These are phyloP conservation scores for Cryptoleucopteryx plumbea DNA, from an alignment of 2,113 vertebrate species.

Conservation along the genomic window DNA sequence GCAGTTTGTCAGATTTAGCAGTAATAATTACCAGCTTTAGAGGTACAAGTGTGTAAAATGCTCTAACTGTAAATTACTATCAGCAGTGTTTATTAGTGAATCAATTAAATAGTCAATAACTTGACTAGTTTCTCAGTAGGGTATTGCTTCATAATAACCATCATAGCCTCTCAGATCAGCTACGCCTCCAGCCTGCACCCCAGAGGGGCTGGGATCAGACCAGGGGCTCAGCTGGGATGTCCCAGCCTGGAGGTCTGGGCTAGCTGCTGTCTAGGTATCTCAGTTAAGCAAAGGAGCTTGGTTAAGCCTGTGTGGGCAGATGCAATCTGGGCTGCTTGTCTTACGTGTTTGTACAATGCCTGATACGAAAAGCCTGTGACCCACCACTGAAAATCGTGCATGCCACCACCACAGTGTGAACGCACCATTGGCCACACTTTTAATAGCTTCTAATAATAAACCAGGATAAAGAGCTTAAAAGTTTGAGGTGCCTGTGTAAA, in stretches of 20 bases:
- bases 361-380: not conserved
- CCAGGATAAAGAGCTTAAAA: not conserved
- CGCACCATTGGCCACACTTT: not conserved
- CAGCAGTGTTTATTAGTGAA: not conserved
- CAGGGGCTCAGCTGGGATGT: not conserved
- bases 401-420: rapidly evolving
- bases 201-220: not conserved
- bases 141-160: not conserved
- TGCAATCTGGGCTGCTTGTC: not conserved
- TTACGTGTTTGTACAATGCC: not conserved
- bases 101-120: not conserved
- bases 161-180: rapidly evolving
- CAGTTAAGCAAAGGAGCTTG: not conserved
- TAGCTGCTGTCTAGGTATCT: not conserved
- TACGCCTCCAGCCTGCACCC: not conserved
- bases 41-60: not conserved
- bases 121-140: not conserved
- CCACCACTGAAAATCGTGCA: rapidly evolving
- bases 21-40: not conserved
- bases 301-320: not conserved
- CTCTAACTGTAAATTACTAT: not conserved
- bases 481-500: not conserved
- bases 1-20: not conserved
- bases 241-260: not conserved
- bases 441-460: not conserved